Base-by-base conservation (phyloP, 2,113 vertebrate genomes). In the Cavia porcellus region DNA sequence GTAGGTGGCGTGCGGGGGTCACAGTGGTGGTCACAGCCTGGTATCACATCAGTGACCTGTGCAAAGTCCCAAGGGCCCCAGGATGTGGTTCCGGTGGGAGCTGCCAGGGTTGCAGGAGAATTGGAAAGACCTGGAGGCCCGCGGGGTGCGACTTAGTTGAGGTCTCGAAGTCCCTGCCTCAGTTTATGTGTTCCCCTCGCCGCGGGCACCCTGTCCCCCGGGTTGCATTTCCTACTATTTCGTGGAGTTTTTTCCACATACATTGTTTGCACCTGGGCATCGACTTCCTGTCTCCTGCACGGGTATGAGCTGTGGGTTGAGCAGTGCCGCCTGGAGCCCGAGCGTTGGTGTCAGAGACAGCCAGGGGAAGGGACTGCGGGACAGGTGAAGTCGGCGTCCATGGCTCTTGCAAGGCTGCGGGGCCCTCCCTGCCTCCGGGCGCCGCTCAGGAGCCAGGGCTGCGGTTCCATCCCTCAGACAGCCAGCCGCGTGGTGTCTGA, bases 321-420 rank as follows among this genome's bases (percentile, higher is more conserved):
- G 4, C 24, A 4, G 42, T 0, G 0, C 59, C 52, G 59, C 89
- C 5, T 12, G 5, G 42, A 64, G 59, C 64, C 64, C 30, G 1
- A 32, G 32, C 32, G 6, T 35, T 19, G 32, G 14, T n/a, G 66
- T n/a, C 35, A 68, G 66, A n/a, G 9, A 10, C 30, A 15, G 64
- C 64, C 13, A 55, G 1, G 59, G 66, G 11, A 19, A 47, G 30
- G n/a, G 85, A 5, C 57, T 19, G 50, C 19, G 82, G 96, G 96
- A 96, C 80, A 50, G 96, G 79, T 88, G 82, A 94, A 98, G 97
- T 77, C 25, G 94, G 74, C 70, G 45, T 61, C 80, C 55, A 55
- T 55, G 55, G 55, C 55, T 55, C 14, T 14, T 17, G 55, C 55
- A 55, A 17, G 3, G 55, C 17, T 38, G 77, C 75, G 24, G 35